Percentiles rank a stretch among this genome's conserved stretches.
Conservation (phyloP, 2,113 vertebrate genomes). For the Phodopus roborovskii region DNA sequence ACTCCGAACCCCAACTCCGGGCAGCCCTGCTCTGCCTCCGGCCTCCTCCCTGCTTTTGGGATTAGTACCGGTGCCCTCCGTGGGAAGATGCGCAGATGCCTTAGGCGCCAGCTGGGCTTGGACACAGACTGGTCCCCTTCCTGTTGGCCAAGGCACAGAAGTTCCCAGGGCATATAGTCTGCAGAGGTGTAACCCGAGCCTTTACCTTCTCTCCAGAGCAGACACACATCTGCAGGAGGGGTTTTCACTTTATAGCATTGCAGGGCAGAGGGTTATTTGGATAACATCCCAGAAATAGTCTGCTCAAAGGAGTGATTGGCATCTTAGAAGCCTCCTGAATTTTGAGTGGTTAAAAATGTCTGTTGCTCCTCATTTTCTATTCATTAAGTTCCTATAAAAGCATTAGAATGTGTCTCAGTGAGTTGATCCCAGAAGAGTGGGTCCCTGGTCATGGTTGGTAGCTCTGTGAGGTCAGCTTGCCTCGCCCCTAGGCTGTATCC, state of each 20-base stretch:
- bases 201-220: background rate
- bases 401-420: background rate
- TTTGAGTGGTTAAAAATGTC: background rate
- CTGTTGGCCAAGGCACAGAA: background rate
- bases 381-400: background rate
- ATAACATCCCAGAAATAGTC: background rate
- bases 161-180: background rate
- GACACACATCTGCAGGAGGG: background rate
- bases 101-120: background rate
- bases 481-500: background rate
- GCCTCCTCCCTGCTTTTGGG: background rate
- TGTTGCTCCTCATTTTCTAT: background rate
- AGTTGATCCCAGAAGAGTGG: background rate
- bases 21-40: rapidly evolving
- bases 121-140: background rate
- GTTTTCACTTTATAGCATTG: background rate
- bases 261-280: background rate
- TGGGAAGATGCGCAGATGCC: background rate
- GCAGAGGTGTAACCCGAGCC: background rate
- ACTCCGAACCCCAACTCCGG: background rate
- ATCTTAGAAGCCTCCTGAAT: background rate
- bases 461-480: background rate
- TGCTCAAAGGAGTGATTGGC: background rate
- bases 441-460: background rate
- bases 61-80: background rate